These are phyloP conservation scores for Tenualosa ilisha DNA, from an alignment of 2,797 vertebrate genomes.

Conservation along the genomic window DNA sequence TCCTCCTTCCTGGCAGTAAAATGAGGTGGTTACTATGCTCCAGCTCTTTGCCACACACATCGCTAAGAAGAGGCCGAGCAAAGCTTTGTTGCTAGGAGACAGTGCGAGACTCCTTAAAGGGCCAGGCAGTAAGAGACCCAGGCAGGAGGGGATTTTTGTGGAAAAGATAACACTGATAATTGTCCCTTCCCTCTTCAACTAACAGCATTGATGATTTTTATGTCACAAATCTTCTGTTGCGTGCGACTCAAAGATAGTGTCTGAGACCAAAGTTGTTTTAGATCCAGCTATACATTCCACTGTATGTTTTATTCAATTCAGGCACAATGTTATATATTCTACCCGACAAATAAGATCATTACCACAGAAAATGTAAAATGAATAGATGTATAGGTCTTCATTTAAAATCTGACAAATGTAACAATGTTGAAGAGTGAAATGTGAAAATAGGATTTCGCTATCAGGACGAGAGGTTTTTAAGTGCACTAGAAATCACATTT, in stretches of 20 bases:
- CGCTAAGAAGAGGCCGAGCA: conserved; percentile 53
- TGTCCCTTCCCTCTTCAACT: not conserved
- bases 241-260: not conserved
- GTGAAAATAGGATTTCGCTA: conserved; percentile 19
- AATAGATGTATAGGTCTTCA: conserved; percentile 18
- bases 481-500: conserved; percentile 23
- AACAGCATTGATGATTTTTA: not conserved
- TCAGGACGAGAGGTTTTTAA: not conserved
- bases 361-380: conserved; percentile 4
- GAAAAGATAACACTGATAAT: conserved; percentile 10
- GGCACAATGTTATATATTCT: not conserved
- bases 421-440: not conserved
- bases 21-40: conserved; percentile 60
- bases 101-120: conserved; percentile 63
- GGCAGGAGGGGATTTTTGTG: not conserved
- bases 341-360: not conserved
- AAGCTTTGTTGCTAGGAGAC: conserved; percentile 80
- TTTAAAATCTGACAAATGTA: conserved; percentile 17
- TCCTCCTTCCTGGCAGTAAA: conserved; percentile 57
- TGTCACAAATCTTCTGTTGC: not conserved
- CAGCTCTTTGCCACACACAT: conserved; percentile 61
- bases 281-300: not conserved
- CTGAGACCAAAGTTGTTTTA: not conserved
- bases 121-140: not conserved
- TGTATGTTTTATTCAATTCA: not conserved